A percentile compares a stretch with the other conserved stretches of the same genome.
Evolutionary conservation across 2,113 vertebrate genomes (phyloP).

Genomic region (Polyodon spathula): DNA sequence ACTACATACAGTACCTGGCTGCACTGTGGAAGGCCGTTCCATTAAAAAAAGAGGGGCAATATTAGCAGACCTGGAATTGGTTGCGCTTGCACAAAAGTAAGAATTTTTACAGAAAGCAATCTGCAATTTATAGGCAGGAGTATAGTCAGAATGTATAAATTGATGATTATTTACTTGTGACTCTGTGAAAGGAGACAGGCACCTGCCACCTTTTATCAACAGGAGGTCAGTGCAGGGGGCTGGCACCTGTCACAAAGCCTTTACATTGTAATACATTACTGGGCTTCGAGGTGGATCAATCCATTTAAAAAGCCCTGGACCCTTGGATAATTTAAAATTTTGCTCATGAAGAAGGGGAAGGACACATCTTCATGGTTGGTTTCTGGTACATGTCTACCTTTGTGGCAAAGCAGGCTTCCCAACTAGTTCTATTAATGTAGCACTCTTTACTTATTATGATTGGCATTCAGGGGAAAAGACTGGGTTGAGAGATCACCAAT

Average conservation of each 20-base stretch:
- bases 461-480: background rate
- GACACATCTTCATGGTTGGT: constrained; percentile 15
- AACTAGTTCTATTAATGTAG: background rate
- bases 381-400: background rate
- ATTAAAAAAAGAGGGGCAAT: constrained; percentile 37
- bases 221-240: constrained; percentile 16
- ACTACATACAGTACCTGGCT: too few species aligned
- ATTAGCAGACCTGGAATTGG: constrained; percentile 34
- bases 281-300: constrained; percentile 26
- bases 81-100: constrained; percentile 33
- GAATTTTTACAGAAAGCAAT: constrained; percentile 45
- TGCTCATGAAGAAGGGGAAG: constrained; percentile 14
- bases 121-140: constrained; percentile 33
- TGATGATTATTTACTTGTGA: constrained; percentile 51
- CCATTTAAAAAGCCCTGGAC: constrained; percentile 26
- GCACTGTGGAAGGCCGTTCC: too few species aligned
- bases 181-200: constrained; percentile 34
- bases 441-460: background rate
- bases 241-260: constrained; percentile 26
- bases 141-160: constrained; percentile 42
- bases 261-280: constrained; percentile 24
- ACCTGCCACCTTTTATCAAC: constrained; percentile 35
- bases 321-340: constrained; percentile 3
- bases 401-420: background rate
- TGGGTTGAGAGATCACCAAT: background rate